A percentile compares a stretch with the other conserved stretches of the same genome.
These are phyloP conservation scores for Ennomos fuscantarius DNA, from an alignment of 2,888 invertebrate species.

Conservation along the genomic window DNA sequence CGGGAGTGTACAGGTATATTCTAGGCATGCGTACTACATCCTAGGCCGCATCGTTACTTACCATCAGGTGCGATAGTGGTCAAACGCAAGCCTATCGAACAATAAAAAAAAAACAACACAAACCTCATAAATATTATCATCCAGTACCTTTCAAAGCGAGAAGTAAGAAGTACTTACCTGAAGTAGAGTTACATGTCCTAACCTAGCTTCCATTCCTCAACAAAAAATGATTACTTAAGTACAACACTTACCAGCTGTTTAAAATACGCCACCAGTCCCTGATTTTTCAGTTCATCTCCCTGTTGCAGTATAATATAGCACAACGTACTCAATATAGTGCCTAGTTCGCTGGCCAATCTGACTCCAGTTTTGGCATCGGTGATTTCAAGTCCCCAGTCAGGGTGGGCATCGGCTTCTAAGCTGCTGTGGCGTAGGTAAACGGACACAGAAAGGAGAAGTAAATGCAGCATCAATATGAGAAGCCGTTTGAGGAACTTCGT, in stretches of 20 bases:
- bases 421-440: slow-evolving; percentile 93
- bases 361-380: slow-evolving; percentile 73
- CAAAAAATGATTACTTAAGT: too few species aligned
- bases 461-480: slow-evolving; percentile 93
- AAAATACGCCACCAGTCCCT: slow-evolving; percentile 95
- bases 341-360: slow-evolving; percentile 92
- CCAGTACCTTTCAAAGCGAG: too few species aligned
- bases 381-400: slow-evolving; percentile 71
- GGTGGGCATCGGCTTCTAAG: slow-evolving; percentile 64
- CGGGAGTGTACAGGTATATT: too few species aligned
- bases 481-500: slow-evolving; percentile 97
- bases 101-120: too few species aligned
- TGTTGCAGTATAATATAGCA: slow-evolving; percentile 96
- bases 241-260: slow-evolving; percentile 91
- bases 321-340: slow-evolving; percentile 93
- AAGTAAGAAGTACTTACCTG: too few species aligned
- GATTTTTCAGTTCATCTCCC: slow-evolving; percentile 97
- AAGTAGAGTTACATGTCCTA: too few species aligned
- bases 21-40: too few species aligned
- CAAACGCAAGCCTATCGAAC: too few species aligned
- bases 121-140: too few species aligned
- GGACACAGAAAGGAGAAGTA: slow-evolving; percentile 94
- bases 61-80: too few species aligned
- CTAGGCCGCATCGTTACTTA: too few species aligned
- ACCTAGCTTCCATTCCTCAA: too few species aligned